Conservation (phyloP, 1,140 invertebrate species). For the Ceratitis capitata region DNA sequence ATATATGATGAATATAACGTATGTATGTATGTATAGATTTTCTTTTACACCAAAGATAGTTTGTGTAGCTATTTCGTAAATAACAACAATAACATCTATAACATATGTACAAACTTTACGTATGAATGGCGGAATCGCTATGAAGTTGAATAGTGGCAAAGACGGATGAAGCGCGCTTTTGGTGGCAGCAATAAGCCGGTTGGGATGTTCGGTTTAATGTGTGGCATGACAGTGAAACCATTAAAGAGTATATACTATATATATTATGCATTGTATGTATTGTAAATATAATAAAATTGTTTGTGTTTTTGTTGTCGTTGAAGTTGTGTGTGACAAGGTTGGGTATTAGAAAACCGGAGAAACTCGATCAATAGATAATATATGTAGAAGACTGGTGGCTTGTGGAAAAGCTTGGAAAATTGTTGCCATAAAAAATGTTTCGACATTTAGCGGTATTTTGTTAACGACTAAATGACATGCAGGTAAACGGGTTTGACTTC, state of each 20-base stretch:
- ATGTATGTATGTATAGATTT: too few species aligned
- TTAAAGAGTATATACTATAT: conserved; percentile 1
- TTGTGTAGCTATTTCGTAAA: background rate
- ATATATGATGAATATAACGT: too few species aligned
- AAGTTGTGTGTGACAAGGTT: background rate
- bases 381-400: too few species aligned
- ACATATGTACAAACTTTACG: background rate
- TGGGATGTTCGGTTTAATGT: background rate
- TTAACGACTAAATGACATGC: background rate
- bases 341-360: conserved; percentile 21
- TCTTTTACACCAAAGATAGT: too few species aligned
- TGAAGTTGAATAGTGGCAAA: background rate
- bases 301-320: background rate
- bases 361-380: conserved; percentile 25
- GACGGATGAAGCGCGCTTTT: background rate
- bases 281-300: too few species aligned
- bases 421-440: background rate
- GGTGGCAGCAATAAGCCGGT: background rate
- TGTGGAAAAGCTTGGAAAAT: conserved; percentile 24
- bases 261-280: too few species aligned
- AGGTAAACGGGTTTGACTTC: background rate
- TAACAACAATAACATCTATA: background rate
- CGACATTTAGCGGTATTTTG: background rate
- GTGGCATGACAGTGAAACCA: conserved; percentile 17
- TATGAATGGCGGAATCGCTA: background rate